Percentiles rank a stretch among this genome's conserved stretches.
Conservation (phyloP, 2,888 invertebrate genomes). For the Troides oblongomaculatus region DNA sequence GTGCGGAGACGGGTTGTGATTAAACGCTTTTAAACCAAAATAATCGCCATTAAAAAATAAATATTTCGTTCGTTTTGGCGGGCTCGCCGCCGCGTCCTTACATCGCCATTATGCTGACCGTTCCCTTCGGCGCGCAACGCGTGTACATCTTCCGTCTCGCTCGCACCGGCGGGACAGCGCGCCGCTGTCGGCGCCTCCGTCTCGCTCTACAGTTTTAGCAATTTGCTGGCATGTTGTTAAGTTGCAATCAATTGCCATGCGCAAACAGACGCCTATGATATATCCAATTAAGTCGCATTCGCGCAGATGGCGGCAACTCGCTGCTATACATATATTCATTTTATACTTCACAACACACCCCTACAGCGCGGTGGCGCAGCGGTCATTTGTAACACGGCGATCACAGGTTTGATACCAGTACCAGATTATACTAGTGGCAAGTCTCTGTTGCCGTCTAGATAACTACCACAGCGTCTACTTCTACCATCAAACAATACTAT, state of each 20-base stretch:
- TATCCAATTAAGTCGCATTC: conserved; percentile 74
- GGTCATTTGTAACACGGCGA: no score
- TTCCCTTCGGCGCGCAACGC: conserved; percentile 37
- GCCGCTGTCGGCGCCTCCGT: conserved; percentile 34
- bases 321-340: conserved; percentile 33
- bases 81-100: conserved; percentile 53
- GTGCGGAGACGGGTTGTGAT: conserved; percentile 51
- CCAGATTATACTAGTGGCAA: no score
- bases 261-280: conserved; percentile 81
- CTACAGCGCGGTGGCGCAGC: no score
- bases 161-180: conserved; percentile 32
- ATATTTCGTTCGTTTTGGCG: conserved; percentile 50
- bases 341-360: no score
- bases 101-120: conserved; percentile 56
- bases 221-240: conserved; percentile 78
- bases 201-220: conserved; percentile 59
- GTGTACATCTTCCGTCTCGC: conserved; percentile 39
- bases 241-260: conserved; percentile 80
- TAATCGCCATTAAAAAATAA: conserved; percentile 66
- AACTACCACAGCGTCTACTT: no score
- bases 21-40: conserved; percentile 70
- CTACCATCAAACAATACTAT: no score
- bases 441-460: no score
- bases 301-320: conserved; percentile 49
- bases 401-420: no score